A percentile compares a stretch with the other conserved stretches of the same genome.
Evolutionary conservation across 1,140 invertebrate genomes (phyloP).

Genomic region (Phymorhynchus buccinoides): DNA sequence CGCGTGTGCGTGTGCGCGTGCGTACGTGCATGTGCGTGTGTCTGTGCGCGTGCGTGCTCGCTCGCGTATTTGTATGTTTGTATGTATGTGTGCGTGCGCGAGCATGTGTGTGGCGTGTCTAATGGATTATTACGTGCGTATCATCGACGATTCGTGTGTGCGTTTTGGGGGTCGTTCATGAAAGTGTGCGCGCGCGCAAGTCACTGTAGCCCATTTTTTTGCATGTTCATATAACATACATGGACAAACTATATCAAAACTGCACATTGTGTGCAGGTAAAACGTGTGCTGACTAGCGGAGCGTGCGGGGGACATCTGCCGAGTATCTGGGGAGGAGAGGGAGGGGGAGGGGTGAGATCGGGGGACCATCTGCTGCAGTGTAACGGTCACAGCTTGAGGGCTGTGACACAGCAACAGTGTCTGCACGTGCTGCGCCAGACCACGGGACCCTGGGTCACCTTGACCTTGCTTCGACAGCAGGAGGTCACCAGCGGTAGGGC

Average conservation of each 20-base stretch:
- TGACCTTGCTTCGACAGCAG: constrained; percentile 33
- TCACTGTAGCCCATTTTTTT: too few relatives aligned
- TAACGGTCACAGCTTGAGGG: constrained; percentile 50
- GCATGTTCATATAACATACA: too few relatives aligned
- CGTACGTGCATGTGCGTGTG: too few relatives aligned
- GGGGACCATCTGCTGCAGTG: constrained; percentile 53
- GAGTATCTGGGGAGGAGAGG: too few relatives aligned
- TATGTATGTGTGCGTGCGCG: too few relatives aligned
- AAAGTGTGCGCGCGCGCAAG: too few relatives aligned
- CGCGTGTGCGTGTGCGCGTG: background rate
- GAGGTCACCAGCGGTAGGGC: background rate
- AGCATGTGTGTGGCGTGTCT: background rate
- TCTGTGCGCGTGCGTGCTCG: too few relatives aligned
- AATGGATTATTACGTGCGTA: too few relatives aligned
- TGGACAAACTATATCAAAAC: too few relatives aligned
- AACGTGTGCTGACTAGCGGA: constrained; percentile 55
- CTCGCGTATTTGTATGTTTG: too few relatives aligned
- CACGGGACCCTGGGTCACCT: constrained; percentile 32
- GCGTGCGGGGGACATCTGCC: constrained; percentile 36
- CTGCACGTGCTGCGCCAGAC: constrained; percentile 52
- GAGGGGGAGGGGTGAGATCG: constrained; percentile 42
- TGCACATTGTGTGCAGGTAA: constrained; percentile 52
- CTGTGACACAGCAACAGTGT: constrained; percentile 51
- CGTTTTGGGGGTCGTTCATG: too few relatives aligned
- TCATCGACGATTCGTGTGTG: too few relatives aligned